Conservation (phyloP, 2,113 vertebrate species). For the Machaerirhynchus nigripectus region DNA sequence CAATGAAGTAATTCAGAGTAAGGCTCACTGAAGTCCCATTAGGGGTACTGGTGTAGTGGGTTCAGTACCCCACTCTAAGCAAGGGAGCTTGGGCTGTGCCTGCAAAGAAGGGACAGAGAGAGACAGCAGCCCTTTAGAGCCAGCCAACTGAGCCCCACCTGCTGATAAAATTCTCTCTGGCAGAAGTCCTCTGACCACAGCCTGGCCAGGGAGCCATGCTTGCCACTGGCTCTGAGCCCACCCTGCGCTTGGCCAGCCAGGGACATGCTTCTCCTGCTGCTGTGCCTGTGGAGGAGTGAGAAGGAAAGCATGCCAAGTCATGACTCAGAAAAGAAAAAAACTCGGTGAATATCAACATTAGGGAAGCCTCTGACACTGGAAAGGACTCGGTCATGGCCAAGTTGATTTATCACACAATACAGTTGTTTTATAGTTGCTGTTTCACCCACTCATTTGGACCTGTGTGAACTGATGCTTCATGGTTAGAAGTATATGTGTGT, state of each 20-base stretch:
- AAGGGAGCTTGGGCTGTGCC: background rate
- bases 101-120: background rate
- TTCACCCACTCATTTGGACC: background rate
- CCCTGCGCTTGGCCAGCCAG: background rate
- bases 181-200: background rate
- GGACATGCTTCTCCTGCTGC: background rate
- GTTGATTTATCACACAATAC: background rate
- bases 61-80: background rate
- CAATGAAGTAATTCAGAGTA: background rate
- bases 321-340: background rate
- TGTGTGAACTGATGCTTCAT: background rate
- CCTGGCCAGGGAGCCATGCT: accelerated
- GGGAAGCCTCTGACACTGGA: background rate
- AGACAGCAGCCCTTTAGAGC: background rate
- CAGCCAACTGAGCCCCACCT: background rate
- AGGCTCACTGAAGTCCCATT: background rate
- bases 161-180: background rate
- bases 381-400: background rate
- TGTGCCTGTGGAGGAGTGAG: background rate
- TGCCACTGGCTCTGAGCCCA: background rate
- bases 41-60: no score
- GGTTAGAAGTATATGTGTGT: background rate
- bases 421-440: background rate
- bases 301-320: background rate
- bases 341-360: background rate